These are phyloP conservation scores for Allacma fusca DNA, from an alignment of 2,888 invertebrate genomes.

Conservation along the genomic window DNA sequence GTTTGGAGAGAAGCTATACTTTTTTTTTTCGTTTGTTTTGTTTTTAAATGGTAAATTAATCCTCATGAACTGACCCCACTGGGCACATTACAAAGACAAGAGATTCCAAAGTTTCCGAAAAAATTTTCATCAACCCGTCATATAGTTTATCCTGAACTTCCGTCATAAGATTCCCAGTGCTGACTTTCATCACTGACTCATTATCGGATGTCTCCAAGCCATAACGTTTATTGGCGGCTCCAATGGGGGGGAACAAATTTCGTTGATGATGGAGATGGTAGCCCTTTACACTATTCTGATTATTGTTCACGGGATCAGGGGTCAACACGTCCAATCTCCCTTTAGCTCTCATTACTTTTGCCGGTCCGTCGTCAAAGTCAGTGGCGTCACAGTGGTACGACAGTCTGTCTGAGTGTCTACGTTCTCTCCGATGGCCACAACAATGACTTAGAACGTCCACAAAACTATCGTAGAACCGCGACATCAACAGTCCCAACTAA, in stretches of 20 bases:
- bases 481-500: constrained; percentile 38
- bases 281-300: not conserved
- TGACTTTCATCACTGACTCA: constrained; percentile 11
- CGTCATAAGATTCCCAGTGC: constrained; percentile 30
- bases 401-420: not conserved
- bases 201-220: not conserved
- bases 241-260: not conserved
- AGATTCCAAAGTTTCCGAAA: constrained; percentile 49
- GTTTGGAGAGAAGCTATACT: no score
- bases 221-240: not conserved
- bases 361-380: constrained; percentile 44
- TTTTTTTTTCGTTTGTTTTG: no score
- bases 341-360: constrained; percentile 14
- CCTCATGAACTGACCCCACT: constrained; percentile 45
- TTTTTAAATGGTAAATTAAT: constrained; percentile 14
- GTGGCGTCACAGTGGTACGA: constrained; percentile 33
- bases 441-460: constrained; percentile 38
- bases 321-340: constrained; percentile 4
- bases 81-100: constrained; percentile 47
- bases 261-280: not conserved
- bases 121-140: constrained; percentile 49
- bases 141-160: constrained; percentile 44
- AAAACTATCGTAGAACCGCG: constrained; percentile 29
- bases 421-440: constrained; percentile 35
- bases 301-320: constrained; percentile 25